Base-by-base conservation (phyloP, 2,113 vertebrate species). In the Myiopsitta monachus region DNA sequence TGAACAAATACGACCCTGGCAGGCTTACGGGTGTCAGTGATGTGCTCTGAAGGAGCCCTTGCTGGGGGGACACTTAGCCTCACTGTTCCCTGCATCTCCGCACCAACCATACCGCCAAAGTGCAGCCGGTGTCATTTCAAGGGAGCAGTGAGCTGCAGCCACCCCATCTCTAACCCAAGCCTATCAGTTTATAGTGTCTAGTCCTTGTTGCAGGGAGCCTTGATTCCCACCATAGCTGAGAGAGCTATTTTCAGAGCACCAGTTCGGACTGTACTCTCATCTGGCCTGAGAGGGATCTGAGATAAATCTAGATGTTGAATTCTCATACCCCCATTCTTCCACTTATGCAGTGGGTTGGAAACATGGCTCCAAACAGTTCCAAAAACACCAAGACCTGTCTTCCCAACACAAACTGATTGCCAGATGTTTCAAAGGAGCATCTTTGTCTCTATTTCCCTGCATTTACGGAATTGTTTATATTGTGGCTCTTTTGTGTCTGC, bases 401-500 rank as follows among this genome's bases (percentile, higher is more conserved):
- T 90, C 43, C 64, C 68, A 77, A 38, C 46, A 31, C n/a, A 66
- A n/a, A 23, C 33, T 39, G 49, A 33, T 59, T 46, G 44, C 38
- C n/a, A 44, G 46, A 43, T 67, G 18, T 64, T 92, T 69, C 46
- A 44, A 82, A 87, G 55, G 24, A 82, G 51, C 21, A 31, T 26
- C 18, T 83, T 80, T 68, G 43, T 74, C 43, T 77, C 1, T 0
- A 9, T 91, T 77, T 77, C 22, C 15, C 44, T 67, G 54, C 47
- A 8, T 27, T 57, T 91, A 73, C 93, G 3, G 13, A 78, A 51
- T 69, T 90, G 89, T 90, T 83, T 92, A 74, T 86, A 61, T 39
- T 59, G 68, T 33, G 49, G 3, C n/a, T 91, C 67, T 96, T 97
- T 97, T 92, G 86, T 87, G 73, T 83, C 63, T 94, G 70, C 74